A percentile compares a stretch with the other conserved stretches of the same genome.
Conservation (phyloP, 2,113 vertebrate genomes). For the Nyctereutes procyonoides region DNA sequence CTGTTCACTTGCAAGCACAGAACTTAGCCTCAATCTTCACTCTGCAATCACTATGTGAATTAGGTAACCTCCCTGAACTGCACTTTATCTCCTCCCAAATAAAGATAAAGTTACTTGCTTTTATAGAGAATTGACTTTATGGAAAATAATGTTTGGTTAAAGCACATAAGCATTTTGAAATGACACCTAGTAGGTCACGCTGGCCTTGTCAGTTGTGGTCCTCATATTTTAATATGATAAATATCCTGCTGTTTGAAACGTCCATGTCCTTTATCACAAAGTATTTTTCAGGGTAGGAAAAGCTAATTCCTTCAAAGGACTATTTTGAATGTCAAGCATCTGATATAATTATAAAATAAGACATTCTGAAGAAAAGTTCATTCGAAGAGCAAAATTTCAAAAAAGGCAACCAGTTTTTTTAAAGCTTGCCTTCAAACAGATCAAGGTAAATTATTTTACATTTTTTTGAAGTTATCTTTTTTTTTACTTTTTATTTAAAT, state of each 20-base stretch:
- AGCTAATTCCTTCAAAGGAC: slow-evolving; percentile 32
- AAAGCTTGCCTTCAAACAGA: not conserved
- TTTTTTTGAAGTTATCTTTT: not conserved
- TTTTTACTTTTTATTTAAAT: not conserved
- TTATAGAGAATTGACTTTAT: slow-evolving; percentile 24
- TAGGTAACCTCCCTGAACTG: not conserved
- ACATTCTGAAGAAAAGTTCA: not conserved
- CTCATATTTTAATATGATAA: slow-evolving; percentile 43
- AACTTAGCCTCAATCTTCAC: not conserved
- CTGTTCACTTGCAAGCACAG: not conserved
- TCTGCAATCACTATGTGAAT: not conserved
- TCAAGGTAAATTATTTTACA: not conserved
- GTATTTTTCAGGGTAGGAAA: slow-evolving; percentile 30
- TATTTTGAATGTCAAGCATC: not conserved
- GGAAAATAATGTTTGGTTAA: not conserved
- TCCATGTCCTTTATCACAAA: not conserved
- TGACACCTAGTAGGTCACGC: not conserved
- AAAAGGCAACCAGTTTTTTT: not conserved
- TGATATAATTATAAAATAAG: not conserved
- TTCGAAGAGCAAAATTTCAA: not conserved
- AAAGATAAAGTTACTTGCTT: not conserved
- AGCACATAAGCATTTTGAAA: not conserved
- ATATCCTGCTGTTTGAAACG: not conserved
- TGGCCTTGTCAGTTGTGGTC: not conserved
- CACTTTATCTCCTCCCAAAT: not conserved